Conservation (phyloP, 2,888 invertebrate genomes). For the Eilema caniola region DNA sequence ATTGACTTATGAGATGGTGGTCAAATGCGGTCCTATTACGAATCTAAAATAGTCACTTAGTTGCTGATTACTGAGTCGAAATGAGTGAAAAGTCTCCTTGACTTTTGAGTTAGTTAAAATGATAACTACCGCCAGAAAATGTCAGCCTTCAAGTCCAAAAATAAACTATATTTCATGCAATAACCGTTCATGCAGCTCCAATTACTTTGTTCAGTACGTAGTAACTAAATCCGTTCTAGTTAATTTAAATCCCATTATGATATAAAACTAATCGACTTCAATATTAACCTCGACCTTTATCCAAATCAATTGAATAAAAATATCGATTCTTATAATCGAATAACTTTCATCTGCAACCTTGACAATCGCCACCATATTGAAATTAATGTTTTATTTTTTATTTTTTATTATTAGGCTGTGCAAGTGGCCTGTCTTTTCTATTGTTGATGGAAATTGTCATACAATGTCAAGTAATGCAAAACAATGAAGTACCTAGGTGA, state of each 20-base stretch:
- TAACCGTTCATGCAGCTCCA: neutral
- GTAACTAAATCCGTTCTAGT: slow-evolving; percentile 24
- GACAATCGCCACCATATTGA: slow-evolving; percentile 55
- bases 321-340: slow-evolving; percentile 43
- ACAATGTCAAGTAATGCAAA: too few species aligned
- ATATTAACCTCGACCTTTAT: slow-evolving; percentile 63
- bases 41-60: neutral
- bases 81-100: neutral
- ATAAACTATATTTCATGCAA: neutral
- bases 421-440: too few species aligned
- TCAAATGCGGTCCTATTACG: too few species aligned
- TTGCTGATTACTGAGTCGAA: neutral
- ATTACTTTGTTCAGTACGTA: neutral
- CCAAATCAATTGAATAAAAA: slow-evolving; percentile 56
- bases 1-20: too few species aligned
- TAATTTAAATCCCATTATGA: slow-evolving; percentile 40
- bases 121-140: neutral
- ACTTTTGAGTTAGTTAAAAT: neutral
- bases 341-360: slow-evolving; percentile 61
- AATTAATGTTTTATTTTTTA: slow-evolving; percentile 31
- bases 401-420: too few species aligned
- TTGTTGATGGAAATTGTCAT: too few species aligned
- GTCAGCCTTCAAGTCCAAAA: neutral
- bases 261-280: slow-evolving; percentile 21
- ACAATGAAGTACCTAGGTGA: too few species aligned